Base-by-base conservation (phyloP, 2,888 invertebrate species). In the Ennomos quercinarius region DNA sequence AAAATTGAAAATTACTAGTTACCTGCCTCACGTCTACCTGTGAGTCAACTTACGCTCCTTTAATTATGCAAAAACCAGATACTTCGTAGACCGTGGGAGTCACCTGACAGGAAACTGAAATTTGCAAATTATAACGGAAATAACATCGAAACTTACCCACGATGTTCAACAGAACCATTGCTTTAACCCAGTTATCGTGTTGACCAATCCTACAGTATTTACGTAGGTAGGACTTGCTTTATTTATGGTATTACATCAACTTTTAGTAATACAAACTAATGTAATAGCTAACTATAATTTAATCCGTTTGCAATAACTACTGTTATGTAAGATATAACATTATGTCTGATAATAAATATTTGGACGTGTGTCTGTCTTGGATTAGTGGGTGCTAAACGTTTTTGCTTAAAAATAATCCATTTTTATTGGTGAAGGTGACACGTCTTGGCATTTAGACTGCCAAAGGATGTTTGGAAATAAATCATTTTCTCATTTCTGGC, bases 241-340 rank as follows among this genome's bases (percentile, higher is more conserved):
- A 59, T 63, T 55, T 63, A 59, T 59, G 52, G 60, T 55, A 66
- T 68, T 65, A 64, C 67, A 58, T 64, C 65, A 69, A 62, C 61
- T 58, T 64, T 65, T 58, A 63, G 27, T 27, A 17, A 67, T 57
- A 52, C 45, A 60, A 35, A 63, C 64, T 38, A 56, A 56, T 48
- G 45, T 42, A 59, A 50, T 59, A 64, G 49, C 57, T 51, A 61
- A 58, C 39, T 57, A 61, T 63, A 60, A 61, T 66, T 61, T 61
- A 63, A 65, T 65, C 58, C 47, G 56, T 62, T 68, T 68, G 61
- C 68, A 56, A 49, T 62, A 61, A 45, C 59, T 41, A 34, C 34
- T 46, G 47, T 67, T 65, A 60, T 50, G 56, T 60, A 64, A 64
- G 10, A 37, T 40, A 50, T 42, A 41, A 36, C 13, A 35, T 13